Percentiles rank a stretch among this genome's conserved stretches.
Evolutionary conservation across 2,888 invertebrate genomes (phyloP).

Genomic region (Habroteleia sp.): DNA sequence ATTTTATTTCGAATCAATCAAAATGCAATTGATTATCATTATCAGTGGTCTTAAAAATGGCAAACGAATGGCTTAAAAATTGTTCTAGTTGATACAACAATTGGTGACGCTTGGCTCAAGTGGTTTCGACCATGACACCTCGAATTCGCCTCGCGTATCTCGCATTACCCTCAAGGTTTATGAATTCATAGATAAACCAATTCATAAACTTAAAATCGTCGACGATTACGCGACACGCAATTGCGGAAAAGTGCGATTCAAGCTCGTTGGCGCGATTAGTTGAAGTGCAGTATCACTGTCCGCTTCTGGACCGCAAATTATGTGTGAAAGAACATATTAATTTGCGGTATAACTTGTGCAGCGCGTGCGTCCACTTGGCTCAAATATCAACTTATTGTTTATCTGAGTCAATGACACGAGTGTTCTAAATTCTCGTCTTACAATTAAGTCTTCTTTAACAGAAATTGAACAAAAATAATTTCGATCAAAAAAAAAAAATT

Average conservation of each 20-base stretch:
- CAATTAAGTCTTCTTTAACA: too few relatives aligned
- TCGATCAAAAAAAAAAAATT: too few relatives aligned
- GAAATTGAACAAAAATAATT: too few relatives aligned
- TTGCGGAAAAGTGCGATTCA: conserved; percentile 63
- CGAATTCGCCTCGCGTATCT: conserved; percentile 9
- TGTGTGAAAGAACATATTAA: conserved; percentile 44
- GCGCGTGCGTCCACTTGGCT: conserved; percentile 8
- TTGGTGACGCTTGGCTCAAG: too few relatives aligned
- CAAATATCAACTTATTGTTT: conserved; percentile 30
- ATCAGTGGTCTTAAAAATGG: too few relatives aligned
- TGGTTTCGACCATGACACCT: conserved; percentile 17
- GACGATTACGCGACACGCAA: conserved; percentile 48
- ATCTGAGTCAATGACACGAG: conserved; percentile 15
- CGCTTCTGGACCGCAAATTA: conserved; percentile 12
- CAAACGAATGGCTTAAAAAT: too few relatives aligned
- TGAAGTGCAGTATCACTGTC: conserved; percentile 51
- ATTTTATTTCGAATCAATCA: too few relatives aligned
- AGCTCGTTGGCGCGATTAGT: conserved; percentile 50
- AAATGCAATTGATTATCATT: too few relatives aligned
- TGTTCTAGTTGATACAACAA: too few relatives aligned
- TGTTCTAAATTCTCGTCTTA: too few relatives aligned
- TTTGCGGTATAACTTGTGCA: conserved; percentile 33
- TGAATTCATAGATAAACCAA: conserved; percentile 41
- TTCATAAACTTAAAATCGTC: conserved; percentile 51
- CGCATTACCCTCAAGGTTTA: conserved; percentile 56